Conservation (phyloP, 2,113 vertebrate species). For the Rissa tridactyla region DNA sequence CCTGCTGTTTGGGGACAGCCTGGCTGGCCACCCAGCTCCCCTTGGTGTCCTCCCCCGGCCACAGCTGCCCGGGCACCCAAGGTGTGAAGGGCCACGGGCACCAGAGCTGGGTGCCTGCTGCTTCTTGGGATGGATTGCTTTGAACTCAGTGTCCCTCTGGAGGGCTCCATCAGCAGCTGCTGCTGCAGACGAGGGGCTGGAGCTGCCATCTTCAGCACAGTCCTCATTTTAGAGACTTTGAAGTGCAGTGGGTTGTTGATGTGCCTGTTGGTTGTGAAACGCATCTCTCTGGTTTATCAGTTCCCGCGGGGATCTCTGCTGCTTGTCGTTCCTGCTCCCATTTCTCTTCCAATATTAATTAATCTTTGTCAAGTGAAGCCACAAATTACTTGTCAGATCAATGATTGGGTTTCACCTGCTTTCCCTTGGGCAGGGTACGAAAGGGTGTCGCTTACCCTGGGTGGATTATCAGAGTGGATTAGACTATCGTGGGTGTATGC, state of each 20-base stretch:
- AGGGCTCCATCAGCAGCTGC: fast-evolving
- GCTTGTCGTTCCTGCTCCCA: not conserved
- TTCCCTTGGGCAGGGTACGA: not conserved
- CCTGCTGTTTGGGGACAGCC: not conserved
- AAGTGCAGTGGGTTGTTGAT: not conserved
- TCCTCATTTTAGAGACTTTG: not conserved
- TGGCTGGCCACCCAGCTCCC: not conserved
- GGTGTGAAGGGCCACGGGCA: not conserved
- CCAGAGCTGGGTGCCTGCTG: not conserved
- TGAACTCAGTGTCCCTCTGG: not conserved
- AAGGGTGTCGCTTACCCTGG: not conserved
- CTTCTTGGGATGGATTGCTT: not conserved
- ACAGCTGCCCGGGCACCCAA: not conserved
- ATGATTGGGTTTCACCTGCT: not conserved
- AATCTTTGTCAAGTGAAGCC: slow-evolving; percentile 5
- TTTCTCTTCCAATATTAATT: slow-evolving; percentile 32
- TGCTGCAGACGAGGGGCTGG: fast-evolving
- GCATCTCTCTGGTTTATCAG: not conserved
- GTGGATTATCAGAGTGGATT: not conserved
- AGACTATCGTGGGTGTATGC: not conserved
- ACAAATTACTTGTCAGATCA: slow-evolving; percentile 37
- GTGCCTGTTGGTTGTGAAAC: not conserved
- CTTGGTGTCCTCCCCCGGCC: not conserved
- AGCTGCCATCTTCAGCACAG: not conserved
- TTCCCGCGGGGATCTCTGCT: not conserved